Base-by-base conservation (phyloP, 2,888 invertebrate species). In the Norana najaformis region DNA sequence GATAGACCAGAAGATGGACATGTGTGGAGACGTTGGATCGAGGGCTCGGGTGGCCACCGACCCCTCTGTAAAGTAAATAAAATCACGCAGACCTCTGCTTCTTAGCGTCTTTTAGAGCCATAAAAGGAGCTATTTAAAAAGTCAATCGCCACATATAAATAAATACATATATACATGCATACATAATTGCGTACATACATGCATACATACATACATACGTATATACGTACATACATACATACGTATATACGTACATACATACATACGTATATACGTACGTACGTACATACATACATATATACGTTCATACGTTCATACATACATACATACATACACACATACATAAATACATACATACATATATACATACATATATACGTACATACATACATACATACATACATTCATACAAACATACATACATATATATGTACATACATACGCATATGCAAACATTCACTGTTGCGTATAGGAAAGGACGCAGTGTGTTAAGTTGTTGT, bases 211-310 rank as follows among this genome's bases (percentile, higher is more conserved):
- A 82, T 34, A 82, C 82, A 82, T 41, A 13, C n/a, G 23, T 82
- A 6, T 20, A 13, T 82, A 82, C 34, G 14, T 82, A 82, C 34
- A 82, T 82, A 82, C 34, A 82, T 82, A 82, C 34, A 82, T 82
- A 82, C 34, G 23, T 82, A 82, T 20, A 13, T 20, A 82, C 34
- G 23, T 82, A 20, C 14, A 82, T 82, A 20, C 34, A 82, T 82
- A 82, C 6, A 82, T 82, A 20, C 34, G 23, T 34, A 82, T 30
- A 20, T 34, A 14, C 82, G 23, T 34, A 82, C 82, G 34, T 82
- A 82, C 82, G 23, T 82, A 41, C 41, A 82, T 82, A 82, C n/a
- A 83, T 83, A 34, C 83, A 83, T 83, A 34, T 30, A 83, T 83
- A 83, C 20, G 11, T 34, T 8, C n/a, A 41, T 41, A 47, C 23